Percentiles rank a stretch among this genome's conserved stretches.
phyloP scores from a whole-genome alignment of 2,888 invertebrate species.

The Esperia sulphurella region DNA sequence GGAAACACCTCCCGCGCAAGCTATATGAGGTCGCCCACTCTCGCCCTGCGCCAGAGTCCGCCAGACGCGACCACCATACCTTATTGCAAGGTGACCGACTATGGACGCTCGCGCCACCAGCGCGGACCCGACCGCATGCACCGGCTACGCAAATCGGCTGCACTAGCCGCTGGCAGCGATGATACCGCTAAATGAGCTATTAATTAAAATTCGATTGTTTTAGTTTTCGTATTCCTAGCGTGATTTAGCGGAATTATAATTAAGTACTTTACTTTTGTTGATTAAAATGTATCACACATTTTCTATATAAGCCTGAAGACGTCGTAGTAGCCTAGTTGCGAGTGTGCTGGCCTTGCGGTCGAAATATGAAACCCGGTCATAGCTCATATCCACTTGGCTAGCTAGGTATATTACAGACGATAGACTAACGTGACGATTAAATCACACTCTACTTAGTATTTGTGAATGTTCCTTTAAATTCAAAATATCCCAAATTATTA shows the following conservation, averaged over 20 bases:
- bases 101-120: constrained; percentile 39
- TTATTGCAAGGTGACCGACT: constrained; percentile 73
- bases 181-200: constrained; percentile 68
- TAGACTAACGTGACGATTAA: too few species aligned
- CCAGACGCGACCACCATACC: constrained; percentile 71
- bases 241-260: constrained; percentile 3
- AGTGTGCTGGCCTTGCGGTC: background rate
- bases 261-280: too few species aligned
- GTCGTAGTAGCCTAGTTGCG: too few species aligned
- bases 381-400: too few species aligned
- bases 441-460: too few species aligned
- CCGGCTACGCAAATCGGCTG: constrained; percentile 53
- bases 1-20: constrained; percentile 66
- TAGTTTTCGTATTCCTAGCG: constrained; percentile 29
- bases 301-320: background rate
- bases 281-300: background rate
- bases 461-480: too few species aligned
- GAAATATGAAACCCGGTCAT: background rate
- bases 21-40: constrained; percentile 78
- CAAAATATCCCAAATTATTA: too few species aligned
- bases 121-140: constrained; percentile 39
- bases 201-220: constrained; percentile 48
- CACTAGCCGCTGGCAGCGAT: constrained; percentile 30
- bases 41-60: constrained; percentile 55
- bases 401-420: too few species aligned